Evolutionary conservation across 2,888 invertebrate genomes (phyloP).

Genomic region (Rotaria socialis): DNA sequence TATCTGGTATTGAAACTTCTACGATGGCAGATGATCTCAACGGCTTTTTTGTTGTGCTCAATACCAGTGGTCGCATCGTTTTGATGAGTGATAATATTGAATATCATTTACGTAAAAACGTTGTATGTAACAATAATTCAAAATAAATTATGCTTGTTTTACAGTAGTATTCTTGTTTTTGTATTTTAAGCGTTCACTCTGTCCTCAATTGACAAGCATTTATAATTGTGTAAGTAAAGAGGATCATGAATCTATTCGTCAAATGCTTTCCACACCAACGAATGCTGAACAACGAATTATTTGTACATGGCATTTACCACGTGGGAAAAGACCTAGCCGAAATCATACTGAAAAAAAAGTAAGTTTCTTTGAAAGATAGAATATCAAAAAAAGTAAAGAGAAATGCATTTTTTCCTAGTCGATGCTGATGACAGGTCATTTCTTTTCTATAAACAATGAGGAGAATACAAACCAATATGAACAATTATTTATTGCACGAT

Average conservation of each 20-base stretch:
- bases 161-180: too few species aligned
- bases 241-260: neutral
- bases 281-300: neutral
- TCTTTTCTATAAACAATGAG: neutral
- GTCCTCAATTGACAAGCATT: neutral
- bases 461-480: neutral
- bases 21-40: neutral
- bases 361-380: neutral
- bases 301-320: conserved; percentile 11
- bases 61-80: neutral
- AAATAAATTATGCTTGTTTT: neutral
- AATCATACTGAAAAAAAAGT: neutral
- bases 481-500: conserved; percentile 12
- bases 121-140: neutral
- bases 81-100: neutral
- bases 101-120: neutral
- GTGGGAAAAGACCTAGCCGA: neutral
- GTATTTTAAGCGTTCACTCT: neutral
- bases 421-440: neutral
- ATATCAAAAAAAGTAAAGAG: neutral
- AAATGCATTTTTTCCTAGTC: neutral
- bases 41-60: neutral
- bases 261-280: neutral
- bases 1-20: neutral
- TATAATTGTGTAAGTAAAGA: neutral